Percentiles rank a stretch among this genome's conserved stretches.
Conservation (phyloP, 2,113 vertebrate genomes). For the Desmodus rotundus region DNA sequence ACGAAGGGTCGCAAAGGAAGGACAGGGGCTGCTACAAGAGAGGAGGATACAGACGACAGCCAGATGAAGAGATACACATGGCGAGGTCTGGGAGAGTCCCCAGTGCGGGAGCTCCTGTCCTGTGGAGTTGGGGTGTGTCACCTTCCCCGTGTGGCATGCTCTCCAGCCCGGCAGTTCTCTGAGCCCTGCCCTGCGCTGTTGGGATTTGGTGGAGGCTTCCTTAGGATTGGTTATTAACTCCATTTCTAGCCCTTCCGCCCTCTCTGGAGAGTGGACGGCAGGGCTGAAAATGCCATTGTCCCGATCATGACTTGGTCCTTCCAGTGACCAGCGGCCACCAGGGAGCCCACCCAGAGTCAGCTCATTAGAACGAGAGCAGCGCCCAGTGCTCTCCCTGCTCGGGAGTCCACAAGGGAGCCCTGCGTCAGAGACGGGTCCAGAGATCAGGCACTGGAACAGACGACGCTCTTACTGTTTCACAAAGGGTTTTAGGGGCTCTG, state of each 20-base stretch:
- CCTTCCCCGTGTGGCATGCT: neutral
- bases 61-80: neutral
- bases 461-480: neutral
- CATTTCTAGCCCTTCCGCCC: neutral
- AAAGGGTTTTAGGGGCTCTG: neutral
- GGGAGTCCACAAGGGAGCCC: neutral
- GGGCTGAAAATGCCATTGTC: neutral
- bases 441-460: neutral
- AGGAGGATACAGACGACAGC: neutral
- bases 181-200: accelerated
- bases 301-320: neutral
- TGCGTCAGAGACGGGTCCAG: neutral
- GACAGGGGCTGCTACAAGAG: neutral
- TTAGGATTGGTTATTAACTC: neutral
- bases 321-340: neutral
- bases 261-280: neutral
- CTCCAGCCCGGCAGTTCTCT: neutral
- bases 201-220: neutral
- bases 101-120: neutral
- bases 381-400: neutral
- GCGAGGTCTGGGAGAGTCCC: neutral
- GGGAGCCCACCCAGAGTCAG: neutral
- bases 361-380: neutral
- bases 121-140: neutral
- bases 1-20: neutral